These are phyloP conservation scores for Penaeus vannamei DNA, from an alignment of 1,140 invertebrate genomes.

Conservation along the genomic window DNA sequence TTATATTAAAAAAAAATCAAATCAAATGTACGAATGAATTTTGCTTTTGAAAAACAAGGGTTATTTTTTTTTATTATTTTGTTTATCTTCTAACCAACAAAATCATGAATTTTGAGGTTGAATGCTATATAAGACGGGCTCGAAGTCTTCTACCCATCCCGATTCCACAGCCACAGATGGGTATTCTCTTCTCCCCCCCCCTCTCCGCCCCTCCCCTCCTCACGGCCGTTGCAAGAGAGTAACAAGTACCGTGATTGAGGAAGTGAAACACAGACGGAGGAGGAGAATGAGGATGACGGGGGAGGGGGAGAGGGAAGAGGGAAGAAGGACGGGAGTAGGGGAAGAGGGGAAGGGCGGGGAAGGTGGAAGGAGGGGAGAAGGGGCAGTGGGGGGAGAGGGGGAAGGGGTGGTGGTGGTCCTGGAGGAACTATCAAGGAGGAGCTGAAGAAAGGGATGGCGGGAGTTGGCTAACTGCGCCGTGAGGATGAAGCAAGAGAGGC, in stretches of 20 bases:
- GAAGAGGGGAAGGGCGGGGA: neutral
- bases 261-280: neutral
- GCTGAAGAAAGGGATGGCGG: neutral
- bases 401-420: neutral
- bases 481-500: too few species aligned
- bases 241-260: too few species aligned
- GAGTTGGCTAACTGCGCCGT: neutral
- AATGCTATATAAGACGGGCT: too few species aligned
- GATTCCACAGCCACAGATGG: neutral
- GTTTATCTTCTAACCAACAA: too few species aligned
- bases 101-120: too few species aligned
- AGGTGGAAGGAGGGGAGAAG: neutral
- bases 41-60: too few species aligned
- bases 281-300: neutral
- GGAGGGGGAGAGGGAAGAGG: neutral
- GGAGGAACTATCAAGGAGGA: constrained; percentile 4
- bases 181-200: neutral
- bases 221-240: neutral
- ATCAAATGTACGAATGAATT: too few species aligned
- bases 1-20: too few species aligned
- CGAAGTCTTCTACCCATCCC: too few species aligned
- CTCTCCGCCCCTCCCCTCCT: neutral
- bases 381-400: neutral
- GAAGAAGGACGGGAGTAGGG: too few species aligned
- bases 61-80: too few species aligned